Evolutionary conservation across 2,888 invertebrate species (phyloP), one percentile per base, ranked within the genome.

Genomic region (Torymus auratus): DNA sequence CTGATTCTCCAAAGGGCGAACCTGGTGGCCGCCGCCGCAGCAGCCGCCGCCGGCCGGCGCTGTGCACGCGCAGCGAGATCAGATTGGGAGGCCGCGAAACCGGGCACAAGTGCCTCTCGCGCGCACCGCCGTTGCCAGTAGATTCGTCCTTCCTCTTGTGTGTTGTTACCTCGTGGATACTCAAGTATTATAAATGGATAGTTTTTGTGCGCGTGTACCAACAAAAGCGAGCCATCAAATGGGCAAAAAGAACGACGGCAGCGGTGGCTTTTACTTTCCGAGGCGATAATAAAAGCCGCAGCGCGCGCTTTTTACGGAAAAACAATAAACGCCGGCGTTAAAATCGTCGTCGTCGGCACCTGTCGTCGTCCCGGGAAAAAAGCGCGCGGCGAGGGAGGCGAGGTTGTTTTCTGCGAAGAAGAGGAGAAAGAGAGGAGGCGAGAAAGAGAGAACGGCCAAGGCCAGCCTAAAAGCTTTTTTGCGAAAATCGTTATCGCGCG

Each of bases 1-100:
- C 91, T 91, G 91, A 91, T 91, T 90, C 89, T 89, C 78, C 61
- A 81, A 78, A 81, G 81, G 81, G 76, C 77, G 64, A 81, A 81
- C 79, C 68, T 83, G 73, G 69, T 56, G 23, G 69, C 77, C 41
- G 28, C 56, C 77, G 70, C 65, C 68, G 78, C 75, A 73, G 68
- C 41, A 20, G 70, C 72, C 52, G 75, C 68, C 61, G 68, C 74
- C 62, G 75, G 28, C 72, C 69, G 75, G 60, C 67, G 50, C 13
- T 60, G 11, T 17, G 15, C 60, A 41, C 58, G 41, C 74, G 41
- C 53, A n/a, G 55, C 53, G 68, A 41, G 80, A 80, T 80, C 76
- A 61, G 76, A 76, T 80, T 75, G 76, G 76, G 76, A 80, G 68
- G 60, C 72, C 61, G 60, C 70, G 67, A 65, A 71, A 71, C 77